Base-by-base conservation (phyloP, 2,888 invertebrate genomes). In the Amorpha juglandis region DNA sequence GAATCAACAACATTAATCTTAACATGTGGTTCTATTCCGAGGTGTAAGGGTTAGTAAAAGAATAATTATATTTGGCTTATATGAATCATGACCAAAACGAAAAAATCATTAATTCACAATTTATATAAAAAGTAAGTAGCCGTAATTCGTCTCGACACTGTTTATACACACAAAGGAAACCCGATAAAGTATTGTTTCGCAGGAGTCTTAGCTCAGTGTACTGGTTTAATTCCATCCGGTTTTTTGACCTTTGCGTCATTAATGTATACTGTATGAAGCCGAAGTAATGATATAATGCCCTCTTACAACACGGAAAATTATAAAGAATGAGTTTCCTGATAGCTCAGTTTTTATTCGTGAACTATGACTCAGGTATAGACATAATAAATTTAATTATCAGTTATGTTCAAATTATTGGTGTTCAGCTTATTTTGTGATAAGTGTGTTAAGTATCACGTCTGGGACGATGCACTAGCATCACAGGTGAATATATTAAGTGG, bases 241-340 rank as follows among this genome's bases (percentile, higher is more conserved):
- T 58, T 58, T 58, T 58, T 58, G 58, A 58, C 58, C 58, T 58
- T 58, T 58, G 58, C 58, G 42, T 58, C 58, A 58, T 35, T 58
- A 58, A 58, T 58, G 16, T 58, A 58, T 55, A 19, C 9, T 58
- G 42, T 16, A 58, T 8, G 1, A 9, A 9, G 38, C 8, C 42
- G 38, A 19, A 38, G 58, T 58, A 58, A 58, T 58, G 38, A 58
- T 58, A 58, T 58, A 58, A 58, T 58, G 58, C 58, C 58, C 19
- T 42, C 42, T 19, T 58, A 38, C 58, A 58, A 58, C 58, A 42
- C 58, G 58, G 58, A 58, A 58, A 58, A 58, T 58, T 53, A 19
- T 42, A 38, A 38, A 11, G 55, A 38, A 19, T 19, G 19, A 58
- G 42, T 58, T 58, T 58, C 58, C 58, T 58, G 58, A 58, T 58